Conservation (phyloP, 1,140 invertebrate genomes). For the Subanguina moxae region DNA sequence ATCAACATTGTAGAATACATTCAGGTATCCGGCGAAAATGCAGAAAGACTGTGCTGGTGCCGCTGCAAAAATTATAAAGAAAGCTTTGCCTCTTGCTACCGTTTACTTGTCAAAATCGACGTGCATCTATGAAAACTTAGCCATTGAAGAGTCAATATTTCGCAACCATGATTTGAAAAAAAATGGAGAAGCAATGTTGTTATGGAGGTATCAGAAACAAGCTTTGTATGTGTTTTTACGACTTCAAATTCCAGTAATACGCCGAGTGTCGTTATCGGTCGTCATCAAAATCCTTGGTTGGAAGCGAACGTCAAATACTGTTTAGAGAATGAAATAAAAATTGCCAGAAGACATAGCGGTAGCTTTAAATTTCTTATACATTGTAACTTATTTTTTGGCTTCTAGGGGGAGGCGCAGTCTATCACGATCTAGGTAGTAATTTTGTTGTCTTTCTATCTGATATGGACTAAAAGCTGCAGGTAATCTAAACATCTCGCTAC, state of each 20-base stretch:
- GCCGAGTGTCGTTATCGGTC: conserved; percentile 87
- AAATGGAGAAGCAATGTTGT: conserved; percentile 39
- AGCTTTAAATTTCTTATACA: too few species aligned
- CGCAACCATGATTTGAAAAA: conserved; percentile 43
- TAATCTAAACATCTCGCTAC: conserved; percentile 52
- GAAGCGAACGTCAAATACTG: conserved; percentile 72
- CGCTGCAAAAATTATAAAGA: not conserved
- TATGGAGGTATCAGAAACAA: conserved; percentile 48
- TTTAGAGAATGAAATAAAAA: conserved; percentile 48
- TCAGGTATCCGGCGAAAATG: too few species aligned
- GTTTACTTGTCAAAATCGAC: conserved; percentile 33
- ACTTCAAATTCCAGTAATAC: conserved; percentile 66
- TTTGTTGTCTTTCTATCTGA: too few species aligned
- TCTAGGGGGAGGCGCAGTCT: too few species aligned
- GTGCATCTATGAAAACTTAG: conserved; percentile 54
- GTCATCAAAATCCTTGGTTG: conserved; percentile 92
- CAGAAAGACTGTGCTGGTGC: not conserved
- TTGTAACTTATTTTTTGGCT: too few species aligned
- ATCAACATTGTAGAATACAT: too few species aligned
- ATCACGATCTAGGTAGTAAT: too few species aligned
- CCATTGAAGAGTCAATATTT: conserved; percentile 55
- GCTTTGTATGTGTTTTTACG: not conserved
- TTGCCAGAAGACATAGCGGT: conserved; percentile 79
- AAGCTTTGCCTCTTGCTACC: not conserved
- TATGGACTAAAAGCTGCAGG: conserved; percentile 18